Base-by-base conservation (phyloP, 2,113 vertebrate species). In the Macaca nemestrina region DNA sequence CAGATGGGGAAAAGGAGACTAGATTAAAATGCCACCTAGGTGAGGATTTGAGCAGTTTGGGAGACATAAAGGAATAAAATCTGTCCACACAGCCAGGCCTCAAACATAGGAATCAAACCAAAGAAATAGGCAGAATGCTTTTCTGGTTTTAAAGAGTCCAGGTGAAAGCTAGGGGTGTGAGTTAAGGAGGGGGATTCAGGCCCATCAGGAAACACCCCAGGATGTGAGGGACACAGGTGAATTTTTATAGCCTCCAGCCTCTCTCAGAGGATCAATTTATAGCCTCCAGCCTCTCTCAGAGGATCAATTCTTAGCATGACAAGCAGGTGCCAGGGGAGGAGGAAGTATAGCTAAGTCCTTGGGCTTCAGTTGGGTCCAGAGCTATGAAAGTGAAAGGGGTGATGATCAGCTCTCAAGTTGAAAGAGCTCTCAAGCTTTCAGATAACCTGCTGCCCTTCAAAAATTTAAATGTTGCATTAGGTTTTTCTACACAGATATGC, bases 91-190 rank as follows among this genome's bases (percentile, higher is more conserved):
- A 94, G 48, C 57, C 50, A 52, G 43, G 18, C 7, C 76, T 6
- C 30, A 86, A 90, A 64, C 61, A 8, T 12, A 57, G 55, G 25
- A 52, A 61, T 64, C 35, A 90, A 78, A 5, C 11, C 78, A 92
- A 68, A 48, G 57, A 61, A 67, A 23, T 61, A 40, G 70, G 6
- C n/a, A 83, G 11, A 6, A 45, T 75, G 10, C 23, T 40, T n/a
- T 17, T 80, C 38, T 59, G 55, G 32, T 87, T 91, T 17, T 40
- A 43, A 75, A 75, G 25, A 55, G 23, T 8, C 8, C 55, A 25
- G 9, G 3, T n/a, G 50, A 73, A 45, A 79, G 50, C 30, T 48
- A 30, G 38, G 38, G 9, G 22, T 3, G 0, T 2, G 0, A 35
- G 35, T 7, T 4, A 40, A 59, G 14, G 48, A 38, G 9, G n/a